These are phyloP conservation scores for Thera obeliscata DNA, from an alignment of 2,888 invertebrate species.

Conservation along the genomic window DNA sequence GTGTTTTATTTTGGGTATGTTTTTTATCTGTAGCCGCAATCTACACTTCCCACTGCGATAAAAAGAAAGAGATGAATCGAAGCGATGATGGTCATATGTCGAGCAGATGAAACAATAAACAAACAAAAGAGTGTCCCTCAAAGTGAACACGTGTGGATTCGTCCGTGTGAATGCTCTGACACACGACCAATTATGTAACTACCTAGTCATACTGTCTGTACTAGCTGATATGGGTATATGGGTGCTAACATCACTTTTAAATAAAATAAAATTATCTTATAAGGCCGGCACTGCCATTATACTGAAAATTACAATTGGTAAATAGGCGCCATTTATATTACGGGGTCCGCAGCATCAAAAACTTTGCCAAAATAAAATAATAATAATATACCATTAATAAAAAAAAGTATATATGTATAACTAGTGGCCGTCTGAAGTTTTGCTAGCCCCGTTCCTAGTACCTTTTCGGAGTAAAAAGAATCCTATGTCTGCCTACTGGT, in stretches of 20 bases:
- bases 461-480: no score
- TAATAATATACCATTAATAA: no score
- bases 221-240: not conserved
- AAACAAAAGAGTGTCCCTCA: slow-evolving; percentile 56
- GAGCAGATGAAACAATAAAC: slow-evolving; percentile 60
- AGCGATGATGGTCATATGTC: slow-evolving; percentile 48
- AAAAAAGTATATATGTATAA: no score
- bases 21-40: slow-evolving; percentile 17
- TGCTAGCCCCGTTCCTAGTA: no score
- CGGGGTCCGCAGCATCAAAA: not conserved
- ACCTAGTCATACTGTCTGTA: slow-evolving; percentile 16
- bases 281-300: no score
- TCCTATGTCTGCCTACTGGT: no score
- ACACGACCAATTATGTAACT: slow-evolving; percentile 40
- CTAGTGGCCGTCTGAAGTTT: no score
- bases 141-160: slow-evolving; percentile 60
- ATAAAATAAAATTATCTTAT: no score
- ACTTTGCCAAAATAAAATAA: not conserved
- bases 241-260: not conserved
- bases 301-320: not conserved
- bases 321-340: not conserved
- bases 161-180: slow-evolving; percentile 55
- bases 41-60: slow-evolving; percentile 24
- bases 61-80: slow-evolving; percentile 29
- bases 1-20: not conserved